Evolutionary conservation across 2,797 vertebrate species (phyloP).

Genomic region (Pseudochirops cupreus): DNA sequence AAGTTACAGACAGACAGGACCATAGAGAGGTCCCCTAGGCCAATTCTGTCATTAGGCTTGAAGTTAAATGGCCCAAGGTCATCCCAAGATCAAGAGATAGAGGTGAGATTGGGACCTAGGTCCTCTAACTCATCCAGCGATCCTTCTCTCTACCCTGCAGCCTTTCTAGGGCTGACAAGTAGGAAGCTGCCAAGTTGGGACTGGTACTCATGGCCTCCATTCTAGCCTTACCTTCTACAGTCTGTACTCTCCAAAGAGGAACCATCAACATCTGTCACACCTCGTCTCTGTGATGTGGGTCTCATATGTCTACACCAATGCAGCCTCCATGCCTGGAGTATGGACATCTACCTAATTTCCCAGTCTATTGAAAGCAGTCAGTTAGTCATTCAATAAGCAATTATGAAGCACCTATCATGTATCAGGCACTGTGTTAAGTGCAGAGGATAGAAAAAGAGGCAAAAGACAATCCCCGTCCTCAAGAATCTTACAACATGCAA

Average conservation of each 20-base stretch:
- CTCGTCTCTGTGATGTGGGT: not conserved
- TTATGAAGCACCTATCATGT: not conserved
- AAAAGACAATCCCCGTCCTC: not conserved
- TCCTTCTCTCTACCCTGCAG: not conserved
- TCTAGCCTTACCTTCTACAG: not conserved
- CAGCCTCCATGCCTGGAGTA: not conserved
- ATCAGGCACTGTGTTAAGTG: not conserved
- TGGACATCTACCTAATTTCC: not conserved
- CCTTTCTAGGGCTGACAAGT: not conserved
- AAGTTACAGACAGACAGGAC: not conserved
- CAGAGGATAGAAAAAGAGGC: not conserved
- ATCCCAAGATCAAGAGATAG: not conserved
- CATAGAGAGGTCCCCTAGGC: not conserved
- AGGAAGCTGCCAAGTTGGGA: not conserved
- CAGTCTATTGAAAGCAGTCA: not conserved
- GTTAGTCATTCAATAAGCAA: not conserved
- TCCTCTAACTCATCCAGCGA: not conserved
- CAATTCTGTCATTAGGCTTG: not conserved
- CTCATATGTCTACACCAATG: not conserved
- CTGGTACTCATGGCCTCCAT: not conserved
- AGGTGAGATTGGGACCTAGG: not conserved
- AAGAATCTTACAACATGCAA: not conserved
- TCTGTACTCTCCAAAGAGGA: not conserved
- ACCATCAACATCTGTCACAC: not conserved
- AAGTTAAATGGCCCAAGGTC: not conserved